Base-by-base conservation (phyloP, 1,140 invertebrate genomes). In the Zaprionus africanus region DNA sequence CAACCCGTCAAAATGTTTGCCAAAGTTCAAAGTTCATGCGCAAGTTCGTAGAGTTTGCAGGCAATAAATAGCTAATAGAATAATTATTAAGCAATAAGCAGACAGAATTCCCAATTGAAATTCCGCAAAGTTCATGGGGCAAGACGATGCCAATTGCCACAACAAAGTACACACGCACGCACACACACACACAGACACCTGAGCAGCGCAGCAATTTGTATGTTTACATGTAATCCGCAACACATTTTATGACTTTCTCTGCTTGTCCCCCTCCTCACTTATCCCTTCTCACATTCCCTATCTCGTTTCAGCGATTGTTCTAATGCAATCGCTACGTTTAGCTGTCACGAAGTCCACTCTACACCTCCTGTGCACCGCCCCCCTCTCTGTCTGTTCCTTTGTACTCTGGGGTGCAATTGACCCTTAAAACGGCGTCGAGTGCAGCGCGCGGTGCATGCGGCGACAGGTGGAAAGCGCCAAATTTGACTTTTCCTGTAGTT, bases 401-500 rank as follows among this genome's bases (percentile, higher is more conserved):
- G 43, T 17, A 57, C 58, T 53, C 72, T 36, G 41, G 38, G 59
- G 72, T 59, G 66, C 59, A 43, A 75, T 75, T 75, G 53, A 75
- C 31, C 64, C 65, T 57, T 63, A 62, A 62, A 75, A 66, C 53
- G 72, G 31, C 56, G 59, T 38, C 70, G 57, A 67, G 38, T 54
- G 69, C 61, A 66, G 36, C 51, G 36, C 62, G 17, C 59, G 15
- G 26, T 43, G 31, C 28, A 17, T 7, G 17, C 41, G 61, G 57
- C 68, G 53, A 64, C 51, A 56, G 65, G 56, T 61, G 60, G 60
- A 74, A 62, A 46, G 58, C 22, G 38, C 53, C 19, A 63, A 75
- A 70, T 75, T 75, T 75, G 72, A 75, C 73, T 64, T 76, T 72
- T 71, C 68, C 60, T 53, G 43, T 38, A 65, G 36, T 61, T 66